Base-by-base conservation (phyloP, 1,140 invertebrate genomes). In the Scaptomyza hsui region DNA sequence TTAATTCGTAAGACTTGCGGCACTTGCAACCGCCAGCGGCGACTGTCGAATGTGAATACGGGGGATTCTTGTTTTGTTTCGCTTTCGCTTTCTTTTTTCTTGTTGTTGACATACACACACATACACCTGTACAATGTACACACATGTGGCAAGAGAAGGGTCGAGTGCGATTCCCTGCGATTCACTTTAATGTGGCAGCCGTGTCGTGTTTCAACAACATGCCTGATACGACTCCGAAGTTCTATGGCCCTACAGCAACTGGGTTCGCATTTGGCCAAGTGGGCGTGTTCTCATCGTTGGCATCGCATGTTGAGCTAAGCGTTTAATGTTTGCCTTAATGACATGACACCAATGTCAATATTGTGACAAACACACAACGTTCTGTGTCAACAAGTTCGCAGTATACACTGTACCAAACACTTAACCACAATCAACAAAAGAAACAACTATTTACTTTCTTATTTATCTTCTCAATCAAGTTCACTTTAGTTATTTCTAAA, bases 321-420 rank as follows among this genome's bases (percentile, higher is more conserved):
- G 62, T 85, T 86, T 88, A 86, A 86, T 88, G 68, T 53, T 72
- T 49, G 78, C 51, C 75, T 72, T 88, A 86, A 86, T 78, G 82
- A 86, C 82, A 86, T 81, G 82, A 86, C 82, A 86, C 82, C 82
- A 86, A 82, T 88, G 82, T 75, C 82, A 88, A 88, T 82, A 88
- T 78, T 75, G 69, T 62, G 72, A 71, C 47, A 72, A 81, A 86
- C 77, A 76, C 71, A 71, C 49, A 75, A 41, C 59, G 53, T 55
- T 68, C 55, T 75, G 55, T 88, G 78, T 88, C 78, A 88, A 86
- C 82, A 86, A 86, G 82, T 88, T 81, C 64, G 60, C 57, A 64
- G 45, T 49, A 10, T 71, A 67, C 75, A 75, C 75, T 75, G 55
- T 15, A 0, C 42, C 12, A 37, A 59, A 26, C 7, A 37, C 32